Base-by-base conservation (phyloP, 1,140 invertebrate species). In the Mycetomoellerius zeteki region DNA sequence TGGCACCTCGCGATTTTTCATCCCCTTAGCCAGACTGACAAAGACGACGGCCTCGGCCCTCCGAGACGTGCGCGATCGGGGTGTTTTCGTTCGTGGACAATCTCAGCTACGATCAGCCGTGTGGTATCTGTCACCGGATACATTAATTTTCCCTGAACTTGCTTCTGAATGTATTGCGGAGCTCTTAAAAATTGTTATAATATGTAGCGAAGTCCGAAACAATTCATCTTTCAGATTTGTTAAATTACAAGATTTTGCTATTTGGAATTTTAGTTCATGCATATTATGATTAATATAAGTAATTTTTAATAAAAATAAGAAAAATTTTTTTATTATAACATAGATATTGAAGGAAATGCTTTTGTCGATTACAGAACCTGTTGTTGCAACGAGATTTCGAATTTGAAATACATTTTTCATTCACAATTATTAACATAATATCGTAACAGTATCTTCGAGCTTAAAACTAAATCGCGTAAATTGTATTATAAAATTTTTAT, bases 1-100 rank as follows among this genome's bases (percentile, higher is more conserved):
- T 88, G 88, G 90, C 90, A 84, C 88, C 87, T 94, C 91, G 92
- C 93, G 93, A 95, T 95, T 95, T 95, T 95, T 95, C 93, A 93
- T 94, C 93, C 94, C 94, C 94, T 93, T 91, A 89, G 86, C 81
- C 81, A 92, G 91, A 93, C 89, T 92, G 92, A 93, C 92, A 88
- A 92, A 91, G 87, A 91, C 86, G 78, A 86, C 85, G 90, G 90
- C 87, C 72, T 37, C 69, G 62, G 85, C 73, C 87, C 89, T 90
- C 24, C 86, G 84, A 84, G 87, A 86, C 72, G 64, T 65, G 58
- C 87, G 89, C 90, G 93, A 94, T 94, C 93, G 88, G 89, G 65
- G 86, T 94, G 92, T 94, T 94, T 91, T 93, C 92, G 58, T 87
- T 92, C 89, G 89, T 88, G 93, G 93, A 93, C 93, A 93, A 94